Conservation (phyloP, 2,113 vertebrate genomes). For the Sylvietta virens region DNA sequence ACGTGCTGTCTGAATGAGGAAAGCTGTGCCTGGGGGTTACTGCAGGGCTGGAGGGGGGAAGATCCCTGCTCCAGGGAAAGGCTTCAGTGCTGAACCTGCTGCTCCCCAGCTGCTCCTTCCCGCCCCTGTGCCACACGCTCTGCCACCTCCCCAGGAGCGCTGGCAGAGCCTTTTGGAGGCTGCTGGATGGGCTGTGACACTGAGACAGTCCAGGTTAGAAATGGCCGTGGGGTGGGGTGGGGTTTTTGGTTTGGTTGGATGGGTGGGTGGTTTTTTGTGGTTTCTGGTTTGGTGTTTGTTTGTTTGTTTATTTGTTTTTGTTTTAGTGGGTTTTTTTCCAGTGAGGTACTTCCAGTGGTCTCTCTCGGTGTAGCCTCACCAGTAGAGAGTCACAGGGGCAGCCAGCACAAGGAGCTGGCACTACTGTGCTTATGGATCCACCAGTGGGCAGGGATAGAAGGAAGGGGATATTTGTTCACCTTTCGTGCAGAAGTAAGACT, state of each 20-base stretch:
- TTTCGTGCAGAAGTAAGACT: not conserved
- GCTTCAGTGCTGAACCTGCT: rapidly evolving
- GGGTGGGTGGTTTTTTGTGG: not conserved
- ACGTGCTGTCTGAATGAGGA: not conserved
- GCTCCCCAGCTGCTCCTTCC: not conserved
- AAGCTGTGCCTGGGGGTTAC: not conserved
- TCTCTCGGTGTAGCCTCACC: too few relatives aligned
- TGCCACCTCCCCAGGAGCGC: rapidly evolving
- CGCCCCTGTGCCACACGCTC: rapidly evolving
- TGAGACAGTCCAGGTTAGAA: not conserved
- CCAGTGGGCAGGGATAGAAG: not conserved
- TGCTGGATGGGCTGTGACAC: rapidly evolving
- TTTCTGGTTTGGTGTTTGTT: too few relatives aligned
- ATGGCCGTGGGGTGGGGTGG: rapidly evolving
- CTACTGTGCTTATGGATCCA: not conserved
- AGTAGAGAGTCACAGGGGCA: not conserved
- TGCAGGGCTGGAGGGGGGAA: not conserved
- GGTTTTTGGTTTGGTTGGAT: not conserved
- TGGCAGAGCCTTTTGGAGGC: not conserved
- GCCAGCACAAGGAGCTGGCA: not conserved
- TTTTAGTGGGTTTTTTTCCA: rapidly evolving
- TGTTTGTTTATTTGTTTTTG: not conserved
- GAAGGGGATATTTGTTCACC: not conserved
- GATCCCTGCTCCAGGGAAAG: rapidly evolving
- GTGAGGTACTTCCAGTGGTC: rapidly evolving